These are phyloP conservation scores for Ophiothrix spiculata DNA, from an alignment of 35 echinoderm and acorn worm genomes.

Conservation along the genomic window DNA sequence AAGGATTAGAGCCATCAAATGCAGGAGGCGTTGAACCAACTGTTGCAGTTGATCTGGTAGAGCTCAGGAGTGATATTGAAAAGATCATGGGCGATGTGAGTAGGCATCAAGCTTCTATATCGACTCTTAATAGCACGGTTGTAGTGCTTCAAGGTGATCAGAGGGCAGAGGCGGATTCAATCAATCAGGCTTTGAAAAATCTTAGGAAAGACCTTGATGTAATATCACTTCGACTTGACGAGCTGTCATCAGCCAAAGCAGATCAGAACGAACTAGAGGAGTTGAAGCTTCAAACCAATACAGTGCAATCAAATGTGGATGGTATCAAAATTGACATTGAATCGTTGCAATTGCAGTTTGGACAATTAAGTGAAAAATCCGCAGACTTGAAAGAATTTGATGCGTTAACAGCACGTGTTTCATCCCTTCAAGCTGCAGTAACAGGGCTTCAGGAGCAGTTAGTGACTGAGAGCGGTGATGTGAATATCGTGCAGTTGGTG, in stretches of 20 bases:
- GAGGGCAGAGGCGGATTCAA: neutral
- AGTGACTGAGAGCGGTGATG: neutral
- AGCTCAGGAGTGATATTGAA: neutral
- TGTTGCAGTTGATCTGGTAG: neutral
- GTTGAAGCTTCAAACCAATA: neutral
- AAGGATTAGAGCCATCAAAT: neutral
- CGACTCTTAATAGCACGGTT: neutral
- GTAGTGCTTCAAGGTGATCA: neutral
- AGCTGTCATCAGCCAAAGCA: neutral
- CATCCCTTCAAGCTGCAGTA: neutral
- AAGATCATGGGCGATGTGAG: neutral
- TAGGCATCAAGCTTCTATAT: neutral
- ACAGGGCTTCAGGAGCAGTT: neutral
- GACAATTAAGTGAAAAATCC: neutral
- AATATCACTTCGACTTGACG: neutral
- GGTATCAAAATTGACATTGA: neutral
- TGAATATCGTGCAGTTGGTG: neutral
- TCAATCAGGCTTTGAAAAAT: no score
- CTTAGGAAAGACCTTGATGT: constrained; percentile 5
- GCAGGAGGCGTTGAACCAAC: neutral
- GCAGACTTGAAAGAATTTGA: neutral
- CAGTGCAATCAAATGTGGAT: neutral
- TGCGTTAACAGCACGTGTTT: neutral
- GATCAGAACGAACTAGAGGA: neutral
- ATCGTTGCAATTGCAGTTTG: neutral